Evolutionary conservation across 1,140 invertebrate species (phyloP), one percentile per base, ranked within the genome.

Genomic region (Dinoponera quadriceps): DNA sequence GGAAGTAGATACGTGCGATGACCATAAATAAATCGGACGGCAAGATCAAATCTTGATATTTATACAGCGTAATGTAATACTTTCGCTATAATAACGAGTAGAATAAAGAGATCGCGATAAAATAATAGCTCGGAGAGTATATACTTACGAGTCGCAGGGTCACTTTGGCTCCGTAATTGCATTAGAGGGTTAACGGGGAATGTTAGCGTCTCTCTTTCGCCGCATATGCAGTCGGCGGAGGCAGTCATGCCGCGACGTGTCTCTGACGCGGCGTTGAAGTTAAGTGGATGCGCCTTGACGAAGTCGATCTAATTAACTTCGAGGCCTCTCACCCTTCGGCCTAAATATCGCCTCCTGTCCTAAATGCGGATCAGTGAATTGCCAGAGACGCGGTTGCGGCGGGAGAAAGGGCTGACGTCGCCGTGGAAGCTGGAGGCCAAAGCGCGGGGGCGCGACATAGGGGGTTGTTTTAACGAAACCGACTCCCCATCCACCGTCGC

Each of bases 291-390:
- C 74, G 86, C 54, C 84, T 85, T 82, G 83, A 87, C 83, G 84
- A 83, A 90, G 83, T 87, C 77, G 85, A 90, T 90, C 85, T 89
- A 88, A 90, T 90, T 90, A 88, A 88, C 87, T 90, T 87, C 69
- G 85, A 85, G 77, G 65, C 75, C 82, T 88, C 84, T 88, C 78
- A 85, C 82, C 81, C 74, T 75, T 83, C 81, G 73, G 81, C 81
- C 81, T 83, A 85, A 85, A 85, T 85, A 85, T 85, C 81, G 72
- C 72, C 84, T 83, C 57, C 83, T 85, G 71, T 85, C 84, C 84
- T 83, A 85, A 85, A 83, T 77, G 84, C 81, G 84, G 71, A 83
- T 83, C 84, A 85, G 62, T 77, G 84, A 82, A 83, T 85, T 83
- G 84, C 62, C 71, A 69, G 62, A 85, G 80, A 85, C 82, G 63